phyloP scores from a whole-genome alignment of 2,888 invertebrate genomes.

The Drosophila fungiperda region DNA sequence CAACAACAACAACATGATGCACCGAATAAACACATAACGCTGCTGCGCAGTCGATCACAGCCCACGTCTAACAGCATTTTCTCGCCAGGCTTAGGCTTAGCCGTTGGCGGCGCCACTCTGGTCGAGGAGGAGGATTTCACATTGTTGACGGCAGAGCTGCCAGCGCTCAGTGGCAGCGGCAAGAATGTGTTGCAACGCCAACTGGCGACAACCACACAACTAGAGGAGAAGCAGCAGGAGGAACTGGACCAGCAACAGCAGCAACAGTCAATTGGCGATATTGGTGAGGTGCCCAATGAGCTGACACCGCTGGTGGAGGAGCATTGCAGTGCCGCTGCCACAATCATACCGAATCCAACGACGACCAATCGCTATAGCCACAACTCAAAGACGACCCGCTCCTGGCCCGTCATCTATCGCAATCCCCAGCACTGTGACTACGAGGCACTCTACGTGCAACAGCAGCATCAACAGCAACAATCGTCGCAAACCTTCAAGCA shows the following conservation, averaged over 20 bases:
- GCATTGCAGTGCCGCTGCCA: slow-evolving; percentile 43
- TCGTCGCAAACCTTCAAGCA: slow-evolving; percentile 76
- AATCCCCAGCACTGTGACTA: slow-evolving; percentile 85
- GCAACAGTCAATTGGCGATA: slow-evolving; percentile 49
- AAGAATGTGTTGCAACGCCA: slow-evolving; percentile 81
- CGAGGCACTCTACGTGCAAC: slow-evolving; percentile 83
- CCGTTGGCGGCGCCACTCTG: slow-evolving; percentile 73
- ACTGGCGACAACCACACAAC: slow-evolving; percentile 67
- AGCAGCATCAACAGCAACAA: slow-evolving; percentile 32
- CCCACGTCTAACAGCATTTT: slow-evolving; percentile 82
- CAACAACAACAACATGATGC: slow-evolving; percentile 50
- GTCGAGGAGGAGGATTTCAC: slow-evolving; percentile 83
- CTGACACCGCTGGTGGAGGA: slow-evolving; percentile 76
- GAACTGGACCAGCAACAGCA: slow-evolving; percentile 46
- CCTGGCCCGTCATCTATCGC: slow-evolving; percentile 85
- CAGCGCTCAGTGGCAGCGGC: slow-evolving; percentile 41
- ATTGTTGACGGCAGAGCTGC: slow-evolving; percentile 70
- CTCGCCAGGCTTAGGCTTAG: slow-evolving; percentile 78
- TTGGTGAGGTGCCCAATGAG: slow-evolving; percentile 71
- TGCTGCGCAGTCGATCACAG: slow-evolving; percentile 76
- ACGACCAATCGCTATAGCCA: slow-evolving; percentile 81
- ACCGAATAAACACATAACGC: slow-evolving; percentile 74
- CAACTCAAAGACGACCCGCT: slow-evolving; percentile 84
- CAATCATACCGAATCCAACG: slow-evolving; percentile 32
- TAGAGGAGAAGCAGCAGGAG: slow-evolving; percentile 48